These are phyloP conservation scores for Bambusicola thoracicus DNA, from an alignment of 2,113 vertebrate genomes.

Conservation along the genomic window DNA sequence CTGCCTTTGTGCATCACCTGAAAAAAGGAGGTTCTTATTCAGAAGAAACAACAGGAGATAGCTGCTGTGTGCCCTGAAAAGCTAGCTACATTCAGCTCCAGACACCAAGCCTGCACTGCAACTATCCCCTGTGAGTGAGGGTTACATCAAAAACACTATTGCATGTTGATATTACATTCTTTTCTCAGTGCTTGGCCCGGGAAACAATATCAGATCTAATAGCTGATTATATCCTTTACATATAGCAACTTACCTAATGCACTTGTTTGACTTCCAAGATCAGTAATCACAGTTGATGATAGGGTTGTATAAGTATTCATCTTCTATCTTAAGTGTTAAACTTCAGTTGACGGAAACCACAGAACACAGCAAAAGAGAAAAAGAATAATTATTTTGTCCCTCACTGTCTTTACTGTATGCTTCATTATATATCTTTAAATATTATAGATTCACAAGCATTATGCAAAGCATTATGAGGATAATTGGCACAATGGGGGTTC, in stretches of 20 bases:
- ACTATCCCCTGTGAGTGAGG: background rate
- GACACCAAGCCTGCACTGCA: background rate
- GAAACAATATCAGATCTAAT: background rate
- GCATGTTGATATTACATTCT: background rate
- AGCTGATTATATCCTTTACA: background rate
- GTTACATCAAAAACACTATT: background rate
- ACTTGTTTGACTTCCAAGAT: background rate
- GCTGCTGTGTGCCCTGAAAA: background rate
- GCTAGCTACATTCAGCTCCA: background rate
- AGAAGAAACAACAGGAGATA: background rate
- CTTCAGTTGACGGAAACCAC: background rate
- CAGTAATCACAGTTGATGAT: background rate
- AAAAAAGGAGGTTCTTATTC: background rate
- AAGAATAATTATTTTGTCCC: background rate
- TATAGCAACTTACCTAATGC: background rate
- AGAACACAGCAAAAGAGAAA: background rate
- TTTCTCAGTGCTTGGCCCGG: background rate
- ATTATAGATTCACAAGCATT: constrained; percentile 74
- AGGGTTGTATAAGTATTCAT: background rate
- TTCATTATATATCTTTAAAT: constrained; percentile 62
- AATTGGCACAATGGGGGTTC: constrained; percentile 73
- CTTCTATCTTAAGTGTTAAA: background rate
- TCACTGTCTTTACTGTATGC: background rate
- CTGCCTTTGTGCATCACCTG: background rate
- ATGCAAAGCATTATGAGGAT: constrained; percentile 66